Evolutionary conservation across 2,113 vertebrate genomes (phyloP), one percentile per base, ranked within the genome.

Genomic region (Mirza zaza): DNA sequence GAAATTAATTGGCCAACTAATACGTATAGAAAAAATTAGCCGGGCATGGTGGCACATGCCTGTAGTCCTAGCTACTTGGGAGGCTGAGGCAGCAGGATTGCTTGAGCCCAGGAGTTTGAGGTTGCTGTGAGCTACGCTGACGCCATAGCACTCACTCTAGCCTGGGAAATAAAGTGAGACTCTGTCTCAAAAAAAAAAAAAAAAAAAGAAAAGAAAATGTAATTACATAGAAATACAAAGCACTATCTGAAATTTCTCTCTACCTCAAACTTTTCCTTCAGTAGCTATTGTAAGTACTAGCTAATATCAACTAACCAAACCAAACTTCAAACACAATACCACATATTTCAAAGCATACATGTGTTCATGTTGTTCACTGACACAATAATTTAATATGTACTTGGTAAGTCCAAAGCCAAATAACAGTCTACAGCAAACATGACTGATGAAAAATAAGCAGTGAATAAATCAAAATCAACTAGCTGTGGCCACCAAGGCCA

Each of bases 321-420:
- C 81, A 83, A 93, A 67, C 39, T 87, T 87, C 88, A 95, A 85
- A 80, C 14, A 89, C 29, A 87, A 87, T 91, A 91, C 21, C 20
- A 73, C 20, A 42, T 5, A 50, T 91, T 95, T 68, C 87, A 90
- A 82, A 92, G 73, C 11, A 29, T 23, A 36, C 5, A 13, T 36
- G 5, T 79, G 29, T 88, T 20, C 65, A 76, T 48, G 42, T 34
- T 87, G 25, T 88, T 93, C 39, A 81, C 34, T 79, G 70, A 83
- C 36, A 61, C 87, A 87, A 55, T 36, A 77, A 76, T 68, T 52
- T 81, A 92, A 36, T n/a, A 39, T 8, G 2, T 76, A 82, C 45
- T 61, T 87, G 10, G 8, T 79, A 52, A 91, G 65, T 93, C 50
- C 20, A 67, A 91, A 95, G 29, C 36, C 61, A 96, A 92, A 79